A percentile compares a stretch with the other conserved stretches of the same genome.
These are phyloP conservation scores for Eumacrocentrus americanus DNA, from an alignment of 2,888 invertebrate genomes.

Conservation along the genomic window DNA sequence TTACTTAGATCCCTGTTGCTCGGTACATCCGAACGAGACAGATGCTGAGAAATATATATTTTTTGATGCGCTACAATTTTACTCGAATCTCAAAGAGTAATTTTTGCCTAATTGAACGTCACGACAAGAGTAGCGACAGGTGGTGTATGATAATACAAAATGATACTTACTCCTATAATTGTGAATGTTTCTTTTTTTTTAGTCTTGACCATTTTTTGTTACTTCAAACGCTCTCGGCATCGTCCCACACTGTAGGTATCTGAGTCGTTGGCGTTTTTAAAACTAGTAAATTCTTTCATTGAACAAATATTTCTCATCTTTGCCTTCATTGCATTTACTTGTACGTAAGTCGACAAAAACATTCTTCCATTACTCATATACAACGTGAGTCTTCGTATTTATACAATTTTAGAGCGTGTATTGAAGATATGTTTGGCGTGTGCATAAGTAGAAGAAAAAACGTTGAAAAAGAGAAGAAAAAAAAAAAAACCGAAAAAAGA, in stretches of 20 bases:
- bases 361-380: constrained; percentile 26
- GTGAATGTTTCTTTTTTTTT: background rate
- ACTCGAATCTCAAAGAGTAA: constrained; percentile 37
- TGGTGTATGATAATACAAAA: background rate
- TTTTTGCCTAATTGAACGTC: constrained; percentile 10
- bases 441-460: too few relatives aligned
- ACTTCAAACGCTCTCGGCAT: constrained; percentile 7
- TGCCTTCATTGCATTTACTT: constrained; percentile 22
- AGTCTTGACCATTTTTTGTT: background rate
- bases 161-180: constrained; percentile 2
- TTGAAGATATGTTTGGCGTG: too few relatives aligned
- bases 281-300: background rate
- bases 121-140: background rate
- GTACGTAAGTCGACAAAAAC: constrained; percentile 18
- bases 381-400: background rate
- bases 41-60: constrained; percentile 54
- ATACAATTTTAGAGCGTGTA: too few relatives aligned
- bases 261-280: constrained; percentile 23
- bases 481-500: too few relatives aligned
- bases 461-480: too few relatives aligned
- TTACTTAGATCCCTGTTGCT: background rate
- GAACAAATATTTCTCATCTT: background rate
- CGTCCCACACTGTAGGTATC: constrained; percentile 20
- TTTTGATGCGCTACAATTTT: constrained; percentile 57
- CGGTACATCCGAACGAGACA: constrained; percentile 32